A percentile compares a stretch with the other conserved stretches of the same genome.
phyloP scores from a whole-genome alignment of 2,113 vertebrate genomes.

The Tylochromis polylepis region DNA sequence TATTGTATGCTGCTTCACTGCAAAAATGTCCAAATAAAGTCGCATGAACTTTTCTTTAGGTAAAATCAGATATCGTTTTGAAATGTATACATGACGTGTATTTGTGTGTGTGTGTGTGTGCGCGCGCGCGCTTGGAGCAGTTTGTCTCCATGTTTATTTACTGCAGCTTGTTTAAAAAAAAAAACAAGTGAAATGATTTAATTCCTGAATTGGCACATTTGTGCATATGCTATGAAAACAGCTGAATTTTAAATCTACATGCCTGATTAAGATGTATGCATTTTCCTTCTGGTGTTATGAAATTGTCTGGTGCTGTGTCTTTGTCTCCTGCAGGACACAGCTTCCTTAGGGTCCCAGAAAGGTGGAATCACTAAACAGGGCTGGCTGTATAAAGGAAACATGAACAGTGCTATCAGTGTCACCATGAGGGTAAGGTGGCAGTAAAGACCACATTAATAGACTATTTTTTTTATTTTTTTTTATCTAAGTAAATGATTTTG shows the following conservation, averaged over 20 bases:
- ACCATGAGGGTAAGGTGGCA: slow-evolving; percentile 90
- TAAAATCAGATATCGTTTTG: background rate
- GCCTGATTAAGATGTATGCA: background rate
- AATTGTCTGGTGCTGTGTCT: background rate
- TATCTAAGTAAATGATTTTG: background rate
- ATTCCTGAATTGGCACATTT: background rate
- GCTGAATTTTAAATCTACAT: background rate
- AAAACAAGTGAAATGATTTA: background rate
- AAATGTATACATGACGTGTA: background rate
- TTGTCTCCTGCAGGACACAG: slow-evolving; percentile 80
- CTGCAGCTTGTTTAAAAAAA: background rate
- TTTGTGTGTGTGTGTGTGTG: no score
- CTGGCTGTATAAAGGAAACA: slow-evolving; percentile 97
- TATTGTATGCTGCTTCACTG: background rate
- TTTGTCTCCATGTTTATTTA: background rate
- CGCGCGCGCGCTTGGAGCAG: background rate
- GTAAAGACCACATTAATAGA: background rate
- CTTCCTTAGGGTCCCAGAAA: slow-evolving; percentile 96
- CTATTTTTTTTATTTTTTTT: background rate
- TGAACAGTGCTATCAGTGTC: slow-evolving; percentile 98
- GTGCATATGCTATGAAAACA: background rate
- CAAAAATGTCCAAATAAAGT: background rate
- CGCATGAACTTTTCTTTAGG: background rate
- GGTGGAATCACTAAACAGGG: slow-evolving; percentile 95
- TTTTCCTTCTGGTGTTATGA: background rate